phyloP scores from a whole-genome alignment of 2,797 vertebrate species.

The Poeciliopsis presidionis region DNA sequence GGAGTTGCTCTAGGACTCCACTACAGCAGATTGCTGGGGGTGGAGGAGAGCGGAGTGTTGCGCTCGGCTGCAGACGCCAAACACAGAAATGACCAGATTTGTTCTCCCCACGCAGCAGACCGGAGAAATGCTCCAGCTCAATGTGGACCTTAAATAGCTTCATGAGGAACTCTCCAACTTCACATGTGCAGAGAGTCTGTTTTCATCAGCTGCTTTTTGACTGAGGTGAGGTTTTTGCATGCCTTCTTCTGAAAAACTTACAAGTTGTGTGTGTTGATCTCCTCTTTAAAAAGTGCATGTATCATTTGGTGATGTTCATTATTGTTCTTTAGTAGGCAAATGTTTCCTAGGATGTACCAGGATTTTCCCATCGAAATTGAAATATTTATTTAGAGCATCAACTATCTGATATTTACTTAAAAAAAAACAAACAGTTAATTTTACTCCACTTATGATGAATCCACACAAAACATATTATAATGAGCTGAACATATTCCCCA shows the following conservation, averaged over 20 bases:
- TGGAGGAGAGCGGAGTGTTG: conserved; percentile 48
- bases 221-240: conserved; percentile 31
- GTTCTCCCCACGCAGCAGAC: conserved; percentile 46
- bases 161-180: conserved; percentile 12
- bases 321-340: too few species aligned
- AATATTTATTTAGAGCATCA: background rate
- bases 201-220: conserved; percentile 16
- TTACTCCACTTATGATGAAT: background rate
- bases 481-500: background rate
- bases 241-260: background rate
- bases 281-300: background rate
- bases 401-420: background rate
- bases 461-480: background rate
- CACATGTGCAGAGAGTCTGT: background rate
- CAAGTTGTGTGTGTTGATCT: background rate
- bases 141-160: conserved; percentile 32
- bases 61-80: conserved; percentile 37
- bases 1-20: conserved; percentile 42
- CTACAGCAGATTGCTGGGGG: conserved; percentile 51
- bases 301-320: background rate
- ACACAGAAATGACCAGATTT: conserved; percentile 42
- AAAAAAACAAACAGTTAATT: background rate
- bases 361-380: background rate
- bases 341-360: background rate
- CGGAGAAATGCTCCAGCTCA: conserved; percentile 30